phyloP scores from a whole-genome alignment of 2,888 invertebrate species.

The Ormia ochracea region DNA sequence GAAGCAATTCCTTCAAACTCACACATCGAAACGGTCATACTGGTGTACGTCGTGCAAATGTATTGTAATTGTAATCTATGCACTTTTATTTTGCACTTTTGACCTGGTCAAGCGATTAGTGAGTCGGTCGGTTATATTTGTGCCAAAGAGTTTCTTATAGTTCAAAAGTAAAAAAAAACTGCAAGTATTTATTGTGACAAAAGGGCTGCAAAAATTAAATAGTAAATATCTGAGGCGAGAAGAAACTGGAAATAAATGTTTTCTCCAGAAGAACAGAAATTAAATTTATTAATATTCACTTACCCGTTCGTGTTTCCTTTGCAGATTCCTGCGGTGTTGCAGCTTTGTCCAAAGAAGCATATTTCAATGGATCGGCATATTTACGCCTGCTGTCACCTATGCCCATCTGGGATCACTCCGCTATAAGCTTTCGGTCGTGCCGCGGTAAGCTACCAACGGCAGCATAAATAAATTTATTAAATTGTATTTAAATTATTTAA shows the following conservation, averaged over 20 bases:
- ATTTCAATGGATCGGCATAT: conserved; percentile 89
- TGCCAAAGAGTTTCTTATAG: conserved; percentile 35
- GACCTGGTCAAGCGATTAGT: conserved; percentile 59
- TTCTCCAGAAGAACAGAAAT: not conserved
- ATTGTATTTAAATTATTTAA: not conserved
- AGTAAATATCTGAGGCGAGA: not conserved
- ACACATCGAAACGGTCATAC: not conserved
- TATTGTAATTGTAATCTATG: too few species aligned
- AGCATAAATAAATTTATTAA: too few species aligned
- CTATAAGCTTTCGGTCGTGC: conserved; percentile 89
- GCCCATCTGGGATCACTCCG: conserved; percentile 87
- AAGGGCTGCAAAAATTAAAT: conserved; percentile 2
- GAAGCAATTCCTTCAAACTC: too few species aligned
- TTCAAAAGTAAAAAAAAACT: too few species aligned
- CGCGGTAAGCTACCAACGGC: conserved; percentile 79
- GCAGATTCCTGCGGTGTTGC: conserved; percentile 44
- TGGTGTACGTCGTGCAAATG: not conserved
- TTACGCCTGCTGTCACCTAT: conserved; percentile 84
- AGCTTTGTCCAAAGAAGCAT: conserved; percentile 82
- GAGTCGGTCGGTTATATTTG: conserved; percentile 27
- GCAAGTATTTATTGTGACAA: conserved; percentile 13
- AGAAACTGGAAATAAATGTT: not conserved
- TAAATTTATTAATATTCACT: not conserved
- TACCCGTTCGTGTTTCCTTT: not conserved
- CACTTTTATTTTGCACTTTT: conserved; percentile 32